Evolutionary conservation across 1,140 invertebrate genomes (phyloP), one percentile per base, ranked within the genome.

Genomic region (Acyrthosiphon pisum): DNA sequence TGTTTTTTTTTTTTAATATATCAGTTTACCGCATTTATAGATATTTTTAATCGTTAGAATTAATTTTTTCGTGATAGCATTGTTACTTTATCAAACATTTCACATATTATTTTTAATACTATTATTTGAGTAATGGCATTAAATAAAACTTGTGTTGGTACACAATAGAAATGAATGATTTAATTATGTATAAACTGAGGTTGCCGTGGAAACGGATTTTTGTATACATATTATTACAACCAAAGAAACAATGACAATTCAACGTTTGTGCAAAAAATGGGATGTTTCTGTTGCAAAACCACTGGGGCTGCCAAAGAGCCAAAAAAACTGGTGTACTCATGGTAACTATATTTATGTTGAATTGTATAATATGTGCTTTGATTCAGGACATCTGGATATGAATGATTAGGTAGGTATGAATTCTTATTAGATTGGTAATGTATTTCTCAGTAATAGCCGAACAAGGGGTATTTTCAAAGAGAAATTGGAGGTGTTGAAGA

Each of bases 251-350:
- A 18, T 89, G 22, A 88, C 20, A 7, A 50, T 88, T 88, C 7
- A 22, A 88, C n/a, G 8, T 53, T 18, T 46, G 22, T 22, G 1
- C 11, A 53, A 93, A 53, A 53, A 83, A 93, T 93, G 91, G 91
- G 91, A 84, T 56, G 81, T 86, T 93, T 56, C 35, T 86, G 44
- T 84, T 93, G 91, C 26, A 93, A 93, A 83, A 41, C 26, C 26
- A 41, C 26, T 35, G 4, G n/a, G 26, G 18, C 90, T 18, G 46
- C 6, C 14, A 53, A 93, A 56, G 44, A 93, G n/a, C 91, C 91
- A 50, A 93, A 93, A 37, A 93, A 93, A 93, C 2, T 84, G 7
- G 48, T 93, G 3, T 93, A 93, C 22, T 93, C 91, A 30, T 93
- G 91, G 91, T 84, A 93, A 41, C 1, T 92, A 88, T 50, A 30